Evolutionary conservation across 2,888 invertebrate species (phyloP).

Genomic region (Plebejus melissa): DNA sequence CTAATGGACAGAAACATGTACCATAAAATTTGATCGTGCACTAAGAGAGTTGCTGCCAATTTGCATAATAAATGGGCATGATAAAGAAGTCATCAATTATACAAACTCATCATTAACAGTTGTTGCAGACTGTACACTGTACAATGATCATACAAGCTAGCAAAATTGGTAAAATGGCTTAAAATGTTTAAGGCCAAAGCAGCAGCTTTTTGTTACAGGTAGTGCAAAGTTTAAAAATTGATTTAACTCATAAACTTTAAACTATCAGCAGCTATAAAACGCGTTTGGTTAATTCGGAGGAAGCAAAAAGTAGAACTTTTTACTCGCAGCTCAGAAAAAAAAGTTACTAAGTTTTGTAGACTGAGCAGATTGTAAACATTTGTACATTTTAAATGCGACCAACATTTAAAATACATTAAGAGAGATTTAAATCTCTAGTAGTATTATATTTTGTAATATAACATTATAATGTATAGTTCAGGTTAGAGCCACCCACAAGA

Average conservation of each 20-base stretch:
- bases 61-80: background rate
- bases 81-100: background rate
- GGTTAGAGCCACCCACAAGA: background rate
- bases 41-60: background rate
- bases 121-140: background rate
- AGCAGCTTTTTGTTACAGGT: too few relatives aligned
- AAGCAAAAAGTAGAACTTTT: background rate
- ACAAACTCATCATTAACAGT: background rate
- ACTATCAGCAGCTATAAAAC: background rate
- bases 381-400: too few relatives aligned
- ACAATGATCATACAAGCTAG: background rate
- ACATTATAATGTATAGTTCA: too few relatives aligned
- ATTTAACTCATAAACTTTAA: background rate
- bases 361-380: background rate
- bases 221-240: too few relatives aligned
- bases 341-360: background rate
- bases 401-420: too few relatives aligned
- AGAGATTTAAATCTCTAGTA: too few relatives aligned
- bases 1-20: constrained; percentile 11
- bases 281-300: background rate
- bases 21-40: background rate
- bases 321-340: background rate
- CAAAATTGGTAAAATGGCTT: background rate
- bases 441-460: too few relatives aligned
- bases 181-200: background rate